A percentile compares a stretch with the other conserved stretches of the same genome.
These are phyloP conservation scores for Pipistrellus nathusii DNA, from an alignment of 2,797 vertebrate species.

Conservation along the genomic window DNA sequence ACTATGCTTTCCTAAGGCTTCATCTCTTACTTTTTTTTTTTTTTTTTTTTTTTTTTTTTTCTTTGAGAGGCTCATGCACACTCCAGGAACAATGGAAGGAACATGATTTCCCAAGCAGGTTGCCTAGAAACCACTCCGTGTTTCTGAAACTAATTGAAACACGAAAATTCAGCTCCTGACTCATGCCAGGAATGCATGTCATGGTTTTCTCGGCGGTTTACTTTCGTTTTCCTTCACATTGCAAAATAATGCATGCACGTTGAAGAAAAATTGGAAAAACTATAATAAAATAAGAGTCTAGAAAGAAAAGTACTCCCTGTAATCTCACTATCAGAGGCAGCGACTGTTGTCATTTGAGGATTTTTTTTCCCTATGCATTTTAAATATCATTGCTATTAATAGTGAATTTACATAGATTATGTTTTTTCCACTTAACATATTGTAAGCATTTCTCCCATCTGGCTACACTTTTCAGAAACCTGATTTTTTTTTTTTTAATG, in stretches of 20 bases:
- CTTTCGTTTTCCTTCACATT: conserved; percentile 64
- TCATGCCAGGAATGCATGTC: conserved; percentile 61
- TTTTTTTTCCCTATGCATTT: background rate
- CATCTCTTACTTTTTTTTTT: background rate
- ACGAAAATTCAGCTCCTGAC: conserved; percentile 74
- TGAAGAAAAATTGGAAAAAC: conserved; percentile 52
- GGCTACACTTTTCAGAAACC: conserved; percentile 35
- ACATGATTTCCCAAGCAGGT: conserved; percentile 74
- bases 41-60: background rate
- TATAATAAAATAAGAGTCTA: conserved; percentile 2
- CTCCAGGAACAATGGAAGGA: conserved; percentile 65
- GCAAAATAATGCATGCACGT: conserved; percentile 47
- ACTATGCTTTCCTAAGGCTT: conserved; percentile 11
- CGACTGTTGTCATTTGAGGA: background rate
- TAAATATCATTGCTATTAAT: conserved; percentile 33
- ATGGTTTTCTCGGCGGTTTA: conserved; percentile 62
- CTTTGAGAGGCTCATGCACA: background rate
- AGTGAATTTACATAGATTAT: background rate
- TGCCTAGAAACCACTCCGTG: conserved; percentile 80
- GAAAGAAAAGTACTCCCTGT: background rate
- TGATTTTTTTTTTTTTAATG: conserved; percentile 31
- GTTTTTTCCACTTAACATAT: background rate
- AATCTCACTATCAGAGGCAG: conserved; percentile 2
- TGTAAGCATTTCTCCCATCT: conserved; percentile 30
- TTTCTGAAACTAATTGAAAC: conserved; percentile 79